Percentiles rank a stretch among this genome's conserved stretches.
These are phyloP conservation scores for Papilio protenor DNA, from an alignment of 2,888 invertebrate species.

Conservation along the genomic window DNA sequence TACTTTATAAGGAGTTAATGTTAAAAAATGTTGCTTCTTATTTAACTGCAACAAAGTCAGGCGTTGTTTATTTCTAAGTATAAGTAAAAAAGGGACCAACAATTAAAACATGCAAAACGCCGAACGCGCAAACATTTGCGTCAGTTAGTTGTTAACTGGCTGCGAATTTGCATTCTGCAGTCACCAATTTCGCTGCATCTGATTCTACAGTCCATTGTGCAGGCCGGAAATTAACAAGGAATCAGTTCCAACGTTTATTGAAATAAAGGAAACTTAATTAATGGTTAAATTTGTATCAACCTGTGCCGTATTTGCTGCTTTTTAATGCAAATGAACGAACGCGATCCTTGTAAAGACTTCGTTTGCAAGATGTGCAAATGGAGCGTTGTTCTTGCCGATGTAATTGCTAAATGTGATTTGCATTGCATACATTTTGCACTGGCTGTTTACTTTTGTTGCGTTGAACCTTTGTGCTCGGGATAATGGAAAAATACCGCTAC, in stretches of 20 bases:
- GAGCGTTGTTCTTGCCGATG: slow-evolving; percentile 31
- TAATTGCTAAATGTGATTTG: slow-evolving; percentile 37
- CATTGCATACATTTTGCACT: slow-evolving; percentile 38
- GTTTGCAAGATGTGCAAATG: slow-evolving; percentile 34
- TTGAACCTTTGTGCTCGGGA: slow-evolving; percentile 25
- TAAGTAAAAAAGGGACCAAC: slow-evolving; percentile 60
- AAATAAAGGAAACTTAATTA: slow-evolving; percentile 71
- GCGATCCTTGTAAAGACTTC: slow-evolving; percentile 22
- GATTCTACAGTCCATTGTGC: slow-evolving; percentile 66
- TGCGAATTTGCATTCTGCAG: slow-evolving; percentile 47
- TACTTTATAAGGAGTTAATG: neutral
- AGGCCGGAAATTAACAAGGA: slow-evolving; percentile 75
- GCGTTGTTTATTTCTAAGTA: slow-evolving; percentile 58
- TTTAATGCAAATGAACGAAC: slow-evolving; percentile 47
- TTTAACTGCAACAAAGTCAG: neutral
- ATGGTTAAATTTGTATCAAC: slow-evolving; percentile 55
- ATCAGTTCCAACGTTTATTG: slow-evolving; percentile 72
- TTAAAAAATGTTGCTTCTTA: neutral
- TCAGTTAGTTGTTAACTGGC: slow-evolving; percentile 52
- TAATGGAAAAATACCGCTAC: slow-evolving; percentile 29
- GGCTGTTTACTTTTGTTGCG: slow-evolving; percentile 30
- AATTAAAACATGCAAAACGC: slow-evolving; percentile 70
- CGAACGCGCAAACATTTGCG: slow-evolving; percentile 68
- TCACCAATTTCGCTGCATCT: slow-evolving; percentile 59
- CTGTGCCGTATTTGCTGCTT: slow-evolving; percentile 50